A percentile compares a stretch with the other conserved stretches of the same genome.
Evolutionary conservation across 2,113 vertebrate genomes (phyloP).

Genomic region (Pedetes capensis): DNA sequence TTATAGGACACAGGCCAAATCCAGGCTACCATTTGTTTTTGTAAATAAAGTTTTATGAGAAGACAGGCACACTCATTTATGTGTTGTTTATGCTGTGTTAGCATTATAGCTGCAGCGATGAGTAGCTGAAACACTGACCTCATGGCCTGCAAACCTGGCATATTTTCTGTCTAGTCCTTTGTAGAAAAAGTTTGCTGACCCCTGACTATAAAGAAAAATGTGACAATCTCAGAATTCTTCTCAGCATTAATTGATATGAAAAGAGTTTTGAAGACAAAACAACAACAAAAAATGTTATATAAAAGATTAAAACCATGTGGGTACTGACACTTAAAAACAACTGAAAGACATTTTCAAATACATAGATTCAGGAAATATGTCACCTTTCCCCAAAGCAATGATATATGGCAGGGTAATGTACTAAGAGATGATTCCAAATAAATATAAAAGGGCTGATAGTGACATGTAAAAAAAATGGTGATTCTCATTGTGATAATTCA

Average conservation of each 20-base stretch:
- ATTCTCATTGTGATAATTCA: neutral
- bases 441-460: neutral
- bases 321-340: neutral
- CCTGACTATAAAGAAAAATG: neutral
- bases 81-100: neutral
- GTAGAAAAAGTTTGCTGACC: conserved; percentile 5
- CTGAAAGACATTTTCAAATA: neutral
- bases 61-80: neutral
- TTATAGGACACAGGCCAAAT: neutral
- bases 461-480: neutral
- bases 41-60: conserved; percentile 13
- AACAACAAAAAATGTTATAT: neutral
- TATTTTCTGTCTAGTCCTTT: neutral
- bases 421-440: neutral
- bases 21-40: neutral
- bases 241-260: neutral
- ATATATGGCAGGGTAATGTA: neutral
- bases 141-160: neutral
- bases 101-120: neutral
- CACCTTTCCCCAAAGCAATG: neutral
- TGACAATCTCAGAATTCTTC: neutral
- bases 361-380: neutral
- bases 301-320: neutral
- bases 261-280: neutral
- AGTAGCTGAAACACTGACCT: neutral